Conservation (phyloP, 2,113 vertebrate genomes). For the Arenaria interpres region DNA sequence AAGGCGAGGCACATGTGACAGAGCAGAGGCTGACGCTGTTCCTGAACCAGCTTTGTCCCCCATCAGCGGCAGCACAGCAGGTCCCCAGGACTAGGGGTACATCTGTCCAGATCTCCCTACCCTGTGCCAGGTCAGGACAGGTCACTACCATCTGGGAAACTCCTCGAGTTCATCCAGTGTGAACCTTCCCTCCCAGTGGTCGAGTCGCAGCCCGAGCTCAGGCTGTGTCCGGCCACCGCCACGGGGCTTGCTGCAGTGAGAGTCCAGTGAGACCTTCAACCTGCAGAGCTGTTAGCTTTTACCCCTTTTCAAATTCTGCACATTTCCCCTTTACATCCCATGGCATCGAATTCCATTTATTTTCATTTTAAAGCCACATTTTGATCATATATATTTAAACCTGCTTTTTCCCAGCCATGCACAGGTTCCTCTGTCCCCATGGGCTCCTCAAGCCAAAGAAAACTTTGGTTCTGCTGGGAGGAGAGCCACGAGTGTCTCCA, state of each 20-base stretch:
- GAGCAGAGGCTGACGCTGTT: background rate
- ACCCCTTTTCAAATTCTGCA: background rate
- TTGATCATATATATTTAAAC: background rate
- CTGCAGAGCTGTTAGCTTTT: background rate
- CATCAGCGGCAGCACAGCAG: accelerated
- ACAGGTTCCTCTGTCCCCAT: background rate
- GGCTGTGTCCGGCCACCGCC: background rate
- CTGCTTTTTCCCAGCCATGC: background rate
- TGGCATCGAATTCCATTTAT: background rate
- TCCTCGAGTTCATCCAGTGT: accelerated
- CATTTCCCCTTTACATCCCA: background rate
- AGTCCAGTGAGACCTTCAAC: background rate
- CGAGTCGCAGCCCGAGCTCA: accelerated
- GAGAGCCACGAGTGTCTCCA: background rate
- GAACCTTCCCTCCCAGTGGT: background rate
- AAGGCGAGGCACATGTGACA: background rate
- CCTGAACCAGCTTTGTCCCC: accelerated
- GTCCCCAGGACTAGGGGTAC: background rate
- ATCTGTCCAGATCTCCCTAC: background rate
- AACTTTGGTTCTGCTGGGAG: background rate
- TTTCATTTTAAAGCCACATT: background rate
- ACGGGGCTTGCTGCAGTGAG: background rate
- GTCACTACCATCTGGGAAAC: background rate
- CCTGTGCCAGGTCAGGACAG: background rate
- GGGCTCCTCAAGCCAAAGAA: background rate